A percentile compares a stretch with the other conserved stretches of the same genome.
Conservation (phyloP, 1,140 invertebrate species). For the Hycleus phaleratus region DNA sequence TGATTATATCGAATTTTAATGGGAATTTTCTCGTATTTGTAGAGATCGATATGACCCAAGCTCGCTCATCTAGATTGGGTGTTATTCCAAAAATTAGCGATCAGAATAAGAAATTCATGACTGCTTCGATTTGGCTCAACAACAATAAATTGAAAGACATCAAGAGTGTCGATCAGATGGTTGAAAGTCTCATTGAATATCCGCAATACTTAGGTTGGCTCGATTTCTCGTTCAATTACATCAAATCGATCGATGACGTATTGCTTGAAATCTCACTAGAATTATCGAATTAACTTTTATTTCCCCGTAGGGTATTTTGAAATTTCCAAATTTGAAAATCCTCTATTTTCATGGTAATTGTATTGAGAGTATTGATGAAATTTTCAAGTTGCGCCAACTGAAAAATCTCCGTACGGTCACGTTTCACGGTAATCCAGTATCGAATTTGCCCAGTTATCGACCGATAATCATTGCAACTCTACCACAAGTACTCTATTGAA, state of each 20-base stretch:
- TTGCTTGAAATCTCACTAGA: background rate
- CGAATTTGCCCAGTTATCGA: conserved; percentile 42
- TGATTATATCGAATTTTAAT: background rate
- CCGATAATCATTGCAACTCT: conserved; percentile 42
- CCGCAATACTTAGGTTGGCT: conserved; percentile 45
- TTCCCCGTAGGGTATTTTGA: conserved; percentile 25
- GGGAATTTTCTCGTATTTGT: conserved; percentile 11
- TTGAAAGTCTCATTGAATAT: conserved; percentile 38
- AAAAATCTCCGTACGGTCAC: conserved; percentile 44
- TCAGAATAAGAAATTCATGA: conserved; percentile 40
- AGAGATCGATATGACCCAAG: conserved; percentile 28
- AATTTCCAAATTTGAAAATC: conserved; percentile 38
- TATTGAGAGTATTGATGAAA: conserved; percentile 40
- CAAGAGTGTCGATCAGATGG: conserved; percentile 37
- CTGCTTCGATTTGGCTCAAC: conserved; percentile 46
- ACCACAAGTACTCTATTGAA: conserved; percentile 39
- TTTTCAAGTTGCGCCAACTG: conserved; percentile 41
- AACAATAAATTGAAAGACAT: conserved; percentile 45
- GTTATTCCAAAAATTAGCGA: conserved; percentile 37
- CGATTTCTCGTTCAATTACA: conserved; percentile 48
- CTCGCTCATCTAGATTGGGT: conserved; percentile 34
- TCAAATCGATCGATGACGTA: conserved; percentile 42
- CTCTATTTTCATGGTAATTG: conserved; percentile 47
- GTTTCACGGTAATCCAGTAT: conserved; percentile 49
- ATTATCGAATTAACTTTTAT: background rate